Conservation (phyloP, 2,113 vertebrate genomes). For the Pongo abelii region DNA sequence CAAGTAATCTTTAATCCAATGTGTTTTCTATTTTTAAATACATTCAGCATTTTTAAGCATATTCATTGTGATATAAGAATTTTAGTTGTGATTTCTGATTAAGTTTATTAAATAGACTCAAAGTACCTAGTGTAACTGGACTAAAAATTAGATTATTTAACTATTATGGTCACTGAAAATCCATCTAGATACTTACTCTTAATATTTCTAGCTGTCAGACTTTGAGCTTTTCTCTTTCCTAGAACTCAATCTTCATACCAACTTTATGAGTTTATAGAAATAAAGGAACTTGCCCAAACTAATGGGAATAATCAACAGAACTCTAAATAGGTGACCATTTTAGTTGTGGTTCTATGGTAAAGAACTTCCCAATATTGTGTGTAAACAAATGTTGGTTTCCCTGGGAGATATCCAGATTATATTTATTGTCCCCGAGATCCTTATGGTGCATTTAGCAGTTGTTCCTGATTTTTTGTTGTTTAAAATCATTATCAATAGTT, state of each 20-base stretch:
- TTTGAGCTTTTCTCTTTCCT: neutral
- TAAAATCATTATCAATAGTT: neutral
- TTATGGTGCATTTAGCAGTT: neutral
- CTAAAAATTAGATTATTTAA: neutral
- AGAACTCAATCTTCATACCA: neutral
- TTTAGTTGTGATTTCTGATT: neutral
- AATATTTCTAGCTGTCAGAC: neutral
- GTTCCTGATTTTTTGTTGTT: neutral
- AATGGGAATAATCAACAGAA: neutral
- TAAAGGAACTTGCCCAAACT: neutral
- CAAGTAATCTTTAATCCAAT: neutral
- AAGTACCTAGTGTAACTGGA: neutral
- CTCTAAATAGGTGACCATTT: neutral
- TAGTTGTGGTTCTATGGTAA: neutral
- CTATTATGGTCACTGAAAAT: neutral
- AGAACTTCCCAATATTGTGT: neutral
- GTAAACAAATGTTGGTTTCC: neutral
- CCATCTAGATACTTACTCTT: neutral
- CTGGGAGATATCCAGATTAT: neutral
- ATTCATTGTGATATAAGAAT: neutral
- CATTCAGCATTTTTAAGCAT: neutral
- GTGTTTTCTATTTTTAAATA: neutral
- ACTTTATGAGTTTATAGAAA: neutral
- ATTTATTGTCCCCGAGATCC: neutral
- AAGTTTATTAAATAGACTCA: neutral